These are phyloP conservation scores for Stichopus horrens DNA, from an alignment of 53 echinoderm and acorn worm species.

Conservation along the genomic window DNA sequence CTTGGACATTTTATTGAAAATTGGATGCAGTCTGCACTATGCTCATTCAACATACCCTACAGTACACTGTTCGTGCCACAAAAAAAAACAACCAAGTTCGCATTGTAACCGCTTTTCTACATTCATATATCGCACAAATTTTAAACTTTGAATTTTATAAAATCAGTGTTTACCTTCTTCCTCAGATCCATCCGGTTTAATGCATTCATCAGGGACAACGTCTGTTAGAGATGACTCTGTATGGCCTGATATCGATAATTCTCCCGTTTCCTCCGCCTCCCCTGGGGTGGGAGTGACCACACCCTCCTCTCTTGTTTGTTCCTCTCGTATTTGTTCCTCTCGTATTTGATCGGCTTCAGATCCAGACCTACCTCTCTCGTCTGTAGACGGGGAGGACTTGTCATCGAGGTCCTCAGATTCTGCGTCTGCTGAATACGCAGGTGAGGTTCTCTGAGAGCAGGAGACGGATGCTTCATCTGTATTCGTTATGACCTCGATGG, in stretches of 20 bases:
- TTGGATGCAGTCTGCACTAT: no score
- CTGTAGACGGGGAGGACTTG: slow-evolving; percentile 65
- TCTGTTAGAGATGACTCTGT: slow-evolving; percentile 43
- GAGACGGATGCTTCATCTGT: slow-evolving; percentile 67
- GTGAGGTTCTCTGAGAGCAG: slow-evolving; percentile 74
- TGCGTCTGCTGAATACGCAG: slow-evolving; percentile 90
- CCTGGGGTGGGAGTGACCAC: slow-evolving; percentile 73
- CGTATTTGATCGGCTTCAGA: slow-evolving; percentile 50
- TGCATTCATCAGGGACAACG: slow-evolving; percentile 39
- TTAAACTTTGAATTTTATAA: background rate
- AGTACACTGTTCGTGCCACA: no score
- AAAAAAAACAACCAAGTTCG: no score
- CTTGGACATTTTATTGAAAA: no score
- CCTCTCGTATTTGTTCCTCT: slow-evolving; percentile 7
- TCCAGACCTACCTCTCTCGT: slow-evolving; percentile 54
- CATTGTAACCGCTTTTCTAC: no score
- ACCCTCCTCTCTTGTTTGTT: slow-evolving; percentile 61
- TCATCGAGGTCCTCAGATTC: slow-evolving; percentile 95
- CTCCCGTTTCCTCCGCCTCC: slow-evolving; percentile 31
- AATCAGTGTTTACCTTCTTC: slow-evolving; percentile 6
- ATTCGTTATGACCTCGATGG: slow-evolving; percentile 63
- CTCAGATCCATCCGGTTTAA: background rate
- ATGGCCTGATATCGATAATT: slow-evolving; percentile 35
- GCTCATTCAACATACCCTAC: no score
- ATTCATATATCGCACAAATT: no score